These are phyloP conservation scores for Anneissia japonica DNA, from an alignment of 35 echinoderm and acorn worm species.

Conservation along the genomic window DNA sequence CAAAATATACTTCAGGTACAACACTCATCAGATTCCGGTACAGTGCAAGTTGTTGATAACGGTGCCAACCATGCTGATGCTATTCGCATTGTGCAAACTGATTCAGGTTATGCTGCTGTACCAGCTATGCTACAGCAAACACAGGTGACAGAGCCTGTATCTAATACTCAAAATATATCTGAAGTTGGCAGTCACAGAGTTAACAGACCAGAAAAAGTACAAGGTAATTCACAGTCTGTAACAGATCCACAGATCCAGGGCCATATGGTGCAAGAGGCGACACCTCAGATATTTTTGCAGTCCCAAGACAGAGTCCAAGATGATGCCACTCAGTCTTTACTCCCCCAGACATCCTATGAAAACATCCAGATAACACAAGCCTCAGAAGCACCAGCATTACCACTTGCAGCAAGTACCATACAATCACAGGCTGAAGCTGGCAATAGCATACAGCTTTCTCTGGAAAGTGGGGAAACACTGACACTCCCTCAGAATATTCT, in stretches of 20 bases:
- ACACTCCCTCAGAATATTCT: conserved; percentile 38
- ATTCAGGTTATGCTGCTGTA: background rate
- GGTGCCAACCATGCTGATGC: background rate
- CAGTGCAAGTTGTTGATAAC: background rate
- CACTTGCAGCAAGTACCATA: background rate
- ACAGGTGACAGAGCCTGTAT: conserved; percentile 35
- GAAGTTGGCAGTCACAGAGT: conserved; percentile 11
- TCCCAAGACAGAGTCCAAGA: background rate
- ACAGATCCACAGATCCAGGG: background rate
- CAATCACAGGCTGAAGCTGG: background rate
- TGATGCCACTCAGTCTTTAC: background rate
- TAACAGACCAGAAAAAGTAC: background rate
- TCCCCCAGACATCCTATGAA: background rate
- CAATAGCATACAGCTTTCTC: background rate
- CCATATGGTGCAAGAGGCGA: background rate
- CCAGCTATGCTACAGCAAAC: background rate
- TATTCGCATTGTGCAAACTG: background rate
- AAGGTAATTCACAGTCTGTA: background rate
- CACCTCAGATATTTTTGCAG: conserved; percentile 12
- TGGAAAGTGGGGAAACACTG: conserved; percentile 25
- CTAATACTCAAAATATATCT: conserved; percentile 21
- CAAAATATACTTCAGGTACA: conserved; percentile 1
- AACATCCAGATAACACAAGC: background rate
- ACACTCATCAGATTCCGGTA: background rate
- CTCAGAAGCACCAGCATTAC: background rate